Evolutionary conservation across 2,797 vertebrate genomes (phyloP), one percentile per base, ranked within the genome.

Genomic region (Molossus alvarezi): DNA sequence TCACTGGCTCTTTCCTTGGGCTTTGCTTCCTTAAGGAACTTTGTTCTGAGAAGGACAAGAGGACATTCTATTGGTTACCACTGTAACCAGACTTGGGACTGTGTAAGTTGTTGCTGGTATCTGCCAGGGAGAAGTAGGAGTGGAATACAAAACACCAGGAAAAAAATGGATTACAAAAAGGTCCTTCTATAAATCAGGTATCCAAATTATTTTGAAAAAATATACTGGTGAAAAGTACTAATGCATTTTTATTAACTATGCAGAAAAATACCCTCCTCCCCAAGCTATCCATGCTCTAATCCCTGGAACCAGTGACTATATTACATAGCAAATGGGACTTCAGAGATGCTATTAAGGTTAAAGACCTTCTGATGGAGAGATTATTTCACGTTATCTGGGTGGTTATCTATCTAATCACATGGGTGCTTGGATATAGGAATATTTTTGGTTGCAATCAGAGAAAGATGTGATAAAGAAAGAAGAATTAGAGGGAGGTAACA

Each of bases 11-110:
- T 83, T 93, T 20, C 14, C 21, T 48, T 95, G 23, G 37, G 1
- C 27, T 93, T 83, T 90, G 13, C 1, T 95, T 83, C 45, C 90
- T 90, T 71, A 41, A 81, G 25, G 81, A 27, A 86, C 20, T 55
- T 84, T 48, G 27, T 83, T 33, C 60, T 69, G 69, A 27, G 37
- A 84, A 91, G 29, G 21, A 67, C 10, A 27, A 79, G 20, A 69
- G 8, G 58, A 29, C 3, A 53, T 88, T 77, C 57, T 69, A 11
- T 37, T 69, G 21, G 5, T 60, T 25, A 18, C 4, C 33, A 60
- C 14, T 64, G 3, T 91, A 53, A 94, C 29, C 64, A 89, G 53
- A 9, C n/a, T 77, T n/a, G 1, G 9, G 4, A 55, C 53, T 41
- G 3, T 62, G 27, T 17, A 72, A 37, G 14, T 15, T 76, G 1